phyloP scores from a whole-genome alignment of 2,113 vertebrate genomes.

The Leucopternis melanops region DNA sequence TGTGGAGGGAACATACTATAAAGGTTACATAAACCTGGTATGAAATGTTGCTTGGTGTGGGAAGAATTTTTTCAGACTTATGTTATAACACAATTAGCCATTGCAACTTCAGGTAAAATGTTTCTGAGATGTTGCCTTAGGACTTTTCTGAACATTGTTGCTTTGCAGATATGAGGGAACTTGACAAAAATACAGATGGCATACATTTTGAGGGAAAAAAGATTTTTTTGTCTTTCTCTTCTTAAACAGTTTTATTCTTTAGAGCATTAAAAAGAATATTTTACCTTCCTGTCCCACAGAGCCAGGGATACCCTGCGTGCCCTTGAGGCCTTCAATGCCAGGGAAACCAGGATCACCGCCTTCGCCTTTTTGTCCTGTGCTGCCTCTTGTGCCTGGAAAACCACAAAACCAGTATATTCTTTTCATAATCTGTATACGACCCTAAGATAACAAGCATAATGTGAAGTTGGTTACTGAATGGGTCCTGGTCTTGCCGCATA shows the following conservation, averaged over 20 bases:
- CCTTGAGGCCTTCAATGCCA: slow-evolving; percentile 81
- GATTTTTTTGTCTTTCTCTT: background rate
- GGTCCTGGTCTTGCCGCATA: background rate
- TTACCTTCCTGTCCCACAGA: slow-evolving; percentile 75
- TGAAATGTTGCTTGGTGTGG: background rate
- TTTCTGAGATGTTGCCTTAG: background rate
- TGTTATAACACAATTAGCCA: background rate
- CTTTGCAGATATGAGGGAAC: background rate
- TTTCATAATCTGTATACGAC: background rate
- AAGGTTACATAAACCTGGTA: background rate
- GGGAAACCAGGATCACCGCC: slow-evolving; percentile 77
- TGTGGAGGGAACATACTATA: background rate
- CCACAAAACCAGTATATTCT: background rate
- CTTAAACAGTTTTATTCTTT: background rate
- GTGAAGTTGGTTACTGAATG: background rate
- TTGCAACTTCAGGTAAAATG: background rate
- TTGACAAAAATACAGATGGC: background rate
- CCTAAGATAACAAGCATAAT: background rate
- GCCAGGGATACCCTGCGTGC: slow-evolving; percentile 75
- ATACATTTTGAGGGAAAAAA: background rate
- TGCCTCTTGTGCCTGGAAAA: slow-evolving; percentile 67
- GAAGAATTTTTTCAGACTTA: background rate
- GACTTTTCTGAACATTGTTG: background rate
- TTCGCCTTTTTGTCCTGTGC: slow-evolving; percentile 65
- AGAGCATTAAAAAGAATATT: background rate